A percentile compares a stretch with the other conserved stretches of the same genome.
phyloP scores from a whole-genome alignment of 2,888 invertebrate genomes.

The Metalampra italica region DNA sequence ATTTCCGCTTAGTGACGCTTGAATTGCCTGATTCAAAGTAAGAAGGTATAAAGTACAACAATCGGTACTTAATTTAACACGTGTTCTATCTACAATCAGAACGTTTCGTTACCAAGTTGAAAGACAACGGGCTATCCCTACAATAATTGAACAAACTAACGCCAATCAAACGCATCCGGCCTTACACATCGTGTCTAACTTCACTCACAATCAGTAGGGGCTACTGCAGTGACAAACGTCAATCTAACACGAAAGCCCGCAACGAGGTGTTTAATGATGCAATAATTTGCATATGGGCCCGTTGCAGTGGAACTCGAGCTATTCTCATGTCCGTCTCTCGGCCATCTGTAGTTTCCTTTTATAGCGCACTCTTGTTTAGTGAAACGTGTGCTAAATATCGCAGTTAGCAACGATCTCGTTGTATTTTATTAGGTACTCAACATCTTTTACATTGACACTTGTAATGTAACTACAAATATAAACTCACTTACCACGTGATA shows the following conservation, averaged over 20 bases:
- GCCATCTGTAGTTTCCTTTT: constrained; percentile 47
- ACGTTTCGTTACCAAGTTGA: constrained; percentile 5
- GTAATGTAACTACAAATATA: constrained; percentile 4
- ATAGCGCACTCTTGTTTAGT: constrained; percentile 54
- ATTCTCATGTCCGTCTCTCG: constrained; percentile 69
- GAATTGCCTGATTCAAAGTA: too few species aligned
- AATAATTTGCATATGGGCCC: constrained; percentile 72
- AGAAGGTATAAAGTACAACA: too few species aligned
- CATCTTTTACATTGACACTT: constrained; percentile 10
- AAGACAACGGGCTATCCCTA: constrained; percentile 15
- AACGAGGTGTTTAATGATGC: constrained; percentile 75
- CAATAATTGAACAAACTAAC: constrained; percentile 57
- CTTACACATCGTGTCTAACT: constrained; percentile 45
- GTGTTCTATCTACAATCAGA: constrained; percentile 3
- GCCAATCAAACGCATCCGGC: constrained; percentile 69
- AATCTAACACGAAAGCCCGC: constrained; percentile 60
- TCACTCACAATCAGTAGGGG: constrained; percentile 18
- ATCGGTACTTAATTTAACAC: neutral
- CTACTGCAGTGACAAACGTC: constrained; percentile 38
- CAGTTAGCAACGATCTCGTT: constrained; percentile 9
- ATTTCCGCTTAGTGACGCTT: too few species aligned
- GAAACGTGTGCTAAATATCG: constrained; percentile 26
- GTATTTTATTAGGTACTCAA: constrained; percentile 14
- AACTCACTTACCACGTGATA: constrained; percentile 40
- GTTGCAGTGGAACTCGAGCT: constrained; percentile 48